Base-by-base conservation (phyloP, 2,797 vertebrate genomes). In the Propithecus perrieri region DNA sequence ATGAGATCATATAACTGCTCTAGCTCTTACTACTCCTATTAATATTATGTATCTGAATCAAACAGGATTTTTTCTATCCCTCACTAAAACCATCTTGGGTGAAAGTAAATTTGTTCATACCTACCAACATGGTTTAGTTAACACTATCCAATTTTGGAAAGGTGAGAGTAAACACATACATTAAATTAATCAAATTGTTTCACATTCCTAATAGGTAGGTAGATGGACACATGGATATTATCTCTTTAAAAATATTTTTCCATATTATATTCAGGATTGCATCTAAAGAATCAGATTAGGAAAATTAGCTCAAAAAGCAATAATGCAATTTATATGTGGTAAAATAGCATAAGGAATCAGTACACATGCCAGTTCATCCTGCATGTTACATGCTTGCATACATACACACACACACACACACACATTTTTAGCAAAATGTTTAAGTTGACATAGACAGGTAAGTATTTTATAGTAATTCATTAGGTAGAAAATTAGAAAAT, bases 1-100 rank as follows among this genome's bases (percentile, higher is more conserved):
- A 93, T 28, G 17, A 97, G 78, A 95, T 96, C 84, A 93, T 43
- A 89, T 46, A 92, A 59, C 38, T 85, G 59, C 63, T 96, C 67
- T 67, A 88, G 46, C 93, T 86, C 35, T 93, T 87, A 26, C 2
- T 9, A 55, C 15, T 91, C 24, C 26, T 87, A 63, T 71, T 57
- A 26, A 57, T 57, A 24, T 57, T 96, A 46, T 24, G 15, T 43
- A 38, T 93, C 11, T 96, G 84, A 91, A 95, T 95, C 85, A 96
- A 92, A 93, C 24, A 83, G 35, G 38, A 85, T 46, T 65, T 48
- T 90, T 30, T 86, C 80, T 90, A n/a, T 85, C 72, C 84, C 81
- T 86, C 41, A 81, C 2, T 91, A 53, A 94, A 89, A 88, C 22
- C 20, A 85, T 78, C 43, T 92, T 72, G 43, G 71, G 2, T 94